These are phyloP conservation scores for Galaxea fascicularis DNA, from an alignment of 92 coral and sea anemone genomes.

Conservation along the genomic window DNA sequence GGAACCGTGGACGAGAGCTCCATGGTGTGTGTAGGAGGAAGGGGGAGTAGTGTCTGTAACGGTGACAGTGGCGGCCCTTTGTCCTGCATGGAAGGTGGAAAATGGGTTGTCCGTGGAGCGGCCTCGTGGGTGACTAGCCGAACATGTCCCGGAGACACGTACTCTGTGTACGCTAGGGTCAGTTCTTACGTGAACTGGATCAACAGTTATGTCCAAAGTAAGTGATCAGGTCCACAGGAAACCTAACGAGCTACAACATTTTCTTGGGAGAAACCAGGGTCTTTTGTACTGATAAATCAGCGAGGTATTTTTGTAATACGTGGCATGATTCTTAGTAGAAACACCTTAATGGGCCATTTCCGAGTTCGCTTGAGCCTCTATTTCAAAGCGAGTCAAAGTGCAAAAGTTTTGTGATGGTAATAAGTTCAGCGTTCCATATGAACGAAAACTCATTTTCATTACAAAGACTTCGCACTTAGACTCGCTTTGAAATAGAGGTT, in stretches of 20 bases:
- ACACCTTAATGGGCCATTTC: too few species aligned
- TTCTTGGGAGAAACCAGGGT: too few species aligned
- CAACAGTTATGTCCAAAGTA: slow-evolving; percentile 32
- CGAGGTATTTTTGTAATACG: too few species aligned
- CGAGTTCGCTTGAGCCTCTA: too few species aligned
- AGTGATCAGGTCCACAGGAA: neutral
- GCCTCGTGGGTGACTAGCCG: slow-evolving; percentile 73
- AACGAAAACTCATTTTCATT: too few species aligned
- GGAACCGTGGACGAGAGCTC: slow-evolving; percentile 51
- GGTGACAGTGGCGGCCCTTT: slow-evolving; percentile 78
- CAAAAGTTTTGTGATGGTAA: too few species aligned
- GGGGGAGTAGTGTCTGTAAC: slow-evolving; percentile 67
- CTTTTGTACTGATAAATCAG: too few species aligned
- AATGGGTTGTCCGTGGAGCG: slow-evolving; percentile 75
- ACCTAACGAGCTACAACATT: neutral
- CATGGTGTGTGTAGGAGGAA: slow-evolving; percentile 75
- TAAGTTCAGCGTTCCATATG: too few species aligned
- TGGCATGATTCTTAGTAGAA: too few species aligned
- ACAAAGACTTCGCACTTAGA: too few species aligned
- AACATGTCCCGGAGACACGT: slow-evolving; percentile 58
- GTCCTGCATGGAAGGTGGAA: slow-evolving; percentile 56
- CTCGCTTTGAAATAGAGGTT: too few species aligned
- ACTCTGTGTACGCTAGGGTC: slow-evolving; percentile 66
- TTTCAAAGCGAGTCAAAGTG: too few species aligned
- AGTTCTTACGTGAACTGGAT: slow-evolving; percentile 76